These are phyloP conservation scores for Clanis bilineata DNA, from an alignment of 2,888 invertebrate genomes.

Conservation along the genomic window DNA sequence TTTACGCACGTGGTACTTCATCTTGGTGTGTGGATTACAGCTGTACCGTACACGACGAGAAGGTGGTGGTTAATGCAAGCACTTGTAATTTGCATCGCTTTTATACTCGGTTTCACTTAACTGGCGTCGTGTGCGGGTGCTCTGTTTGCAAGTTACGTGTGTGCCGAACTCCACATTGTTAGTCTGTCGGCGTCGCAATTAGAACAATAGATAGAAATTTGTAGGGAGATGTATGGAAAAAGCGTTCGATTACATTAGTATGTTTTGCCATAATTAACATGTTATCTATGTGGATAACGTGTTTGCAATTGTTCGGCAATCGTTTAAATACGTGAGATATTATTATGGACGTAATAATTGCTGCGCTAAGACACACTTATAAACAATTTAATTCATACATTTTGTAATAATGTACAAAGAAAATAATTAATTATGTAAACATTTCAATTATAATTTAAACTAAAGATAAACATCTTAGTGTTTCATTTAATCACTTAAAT, in stretches of 20 bases:
- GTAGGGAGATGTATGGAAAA: constrained; percentile 61
- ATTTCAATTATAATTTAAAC: neutral
- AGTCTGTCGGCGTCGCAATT: constrained; percentile 62
- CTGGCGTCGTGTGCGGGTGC: constrained; percentile 57
- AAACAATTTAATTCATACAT: neutral
- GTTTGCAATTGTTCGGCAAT: constrained; percentile 38
- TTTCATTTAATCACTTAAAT: neutral
- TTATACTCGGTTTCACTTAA: constrained; percentile 77
- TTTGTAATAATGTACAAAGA: neutral
- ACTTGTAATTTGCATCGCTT: constrained; percentile 78
- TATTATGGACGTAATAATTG: constrained; percentile 30
- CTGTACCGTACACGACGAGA: constrained; percentile 61
- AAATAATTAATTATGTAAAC: neutral
- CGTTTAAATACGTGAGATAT: constrained; percentile 27
- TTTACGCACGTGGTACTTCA: constrained; percentile 78
- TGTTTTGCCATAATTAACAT: constrained; percentile 46
- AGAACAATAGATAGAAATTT: constrained; percentile 79
- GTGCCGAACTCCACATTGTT: constrained; percentile 57
- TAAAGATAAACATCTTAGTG: neutral
- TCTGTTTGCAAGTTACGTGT: constrained; percentile 68
- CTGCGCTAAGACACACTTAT: neutral
- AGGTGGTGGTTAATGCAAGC: constrained; percentile 74
- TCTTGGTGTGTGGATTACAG: constrained; percentile 47
- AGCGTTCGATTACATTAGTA: constrained; percentile 42
- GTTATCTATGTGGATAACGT: constrained; percentile 33